Conservation (phyloP, 2,113 vertebrate genomes). For the Nyctereutes procyonoides region DNA sequence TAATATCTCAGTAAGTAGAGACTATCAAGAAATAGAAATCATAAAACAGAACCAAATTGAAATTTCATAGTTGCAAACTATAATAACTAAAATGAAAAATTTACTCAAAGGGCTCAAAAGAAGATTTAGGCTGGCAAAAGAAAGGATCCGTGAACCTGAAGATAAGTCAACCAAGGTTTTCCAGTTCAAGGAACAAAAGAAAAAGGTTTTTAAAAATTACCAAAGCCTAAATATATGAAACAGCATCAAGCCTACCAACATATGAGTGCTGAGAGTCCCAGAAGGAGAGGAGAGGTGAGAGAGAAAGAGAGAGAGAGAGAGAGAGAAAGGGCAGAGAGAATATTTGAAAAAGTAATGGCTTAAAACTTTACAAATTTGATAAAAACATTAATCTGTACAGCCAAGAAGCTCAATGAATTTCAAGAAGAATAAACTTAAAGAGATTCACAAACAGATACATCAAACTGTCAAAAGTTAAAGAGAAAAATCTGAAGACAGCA, state of each 20-base stretch:
- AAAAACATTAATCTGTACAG: neutral
- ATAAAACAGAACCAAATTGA: neutral
- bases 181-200: neutral
- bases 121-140: neutral
- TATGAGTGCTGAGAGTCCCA: neutral
- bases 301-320: neutral
- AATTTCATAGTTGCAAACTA: neutral
- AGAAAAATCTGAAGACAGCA: neutral
- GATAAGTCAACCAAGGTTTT: neutral
- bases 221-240: neutral
- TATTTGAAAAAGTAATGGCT: neutral
- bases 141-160: neutral
- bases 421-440: neutral
- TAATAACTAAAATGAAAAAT: neutral
- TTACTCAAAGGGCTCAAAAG: neutral
- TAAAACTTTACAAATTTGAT: neutral
- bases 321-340: neutral
- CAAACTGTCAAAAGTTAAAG: neutral
- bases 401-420: neutral
- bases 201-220: neutral
- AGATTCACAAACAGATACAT: neutral
- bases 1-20: neutral
- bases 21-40: neutral
- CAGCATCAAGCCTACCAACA: neutral
- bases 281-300: neutral